phyloP scores from a whole-genome alignment of 2,888 invertebrate species.

The Byasa hedistus region DNA sequence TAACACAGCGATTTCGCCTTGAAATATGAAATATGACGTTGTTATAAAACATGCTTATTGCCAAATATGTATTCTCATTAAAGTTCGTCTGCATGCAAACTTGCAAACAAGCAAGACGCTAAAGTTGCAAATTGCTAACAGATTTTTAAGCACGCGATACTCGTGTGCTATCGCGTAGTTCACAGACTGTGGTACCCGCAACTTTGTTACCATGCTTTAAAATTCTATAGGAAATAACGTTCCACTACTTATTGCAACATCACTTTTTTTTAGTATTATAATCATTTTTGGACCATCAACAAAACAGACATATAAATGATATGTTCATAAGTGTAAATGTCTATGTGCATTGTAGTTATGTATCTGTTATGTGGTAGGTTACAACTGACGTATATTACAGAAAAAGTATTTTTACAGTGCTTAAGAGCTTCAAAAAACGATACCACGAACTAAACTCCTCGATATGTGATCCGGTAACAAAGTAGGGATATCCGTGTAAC shows the following conservation, averaged over 20 bases:
- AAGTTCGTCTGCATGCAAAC: conserved; percentile 1
- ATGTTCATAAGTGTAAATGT: background rate
- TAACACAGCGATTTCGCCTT: background rate
- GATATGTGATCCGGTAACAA: too few species aligned
- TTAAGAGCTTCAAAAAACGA: too few species aligned
- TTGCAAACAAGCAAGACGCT: background rate
- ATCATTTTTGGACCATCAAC: background rate
- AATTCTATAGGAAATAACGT: background rate
- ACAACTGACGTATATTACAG: too few species aligned
- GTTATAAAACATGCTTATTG: background rate
- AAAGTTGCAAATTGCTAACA: background rate
- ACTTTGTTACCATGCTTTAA: background rate
- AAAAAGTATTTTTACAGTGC: too few species aligned
- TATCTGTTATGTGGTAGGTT: too few species aligned
- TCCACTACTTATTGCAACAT: background rate
- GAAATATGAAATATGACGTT: background rate
- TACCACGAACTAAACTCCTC: too few species aligned
- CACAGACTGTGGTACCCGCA: background rate
- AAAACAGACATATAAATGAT: background rate
- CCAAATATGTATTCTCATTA: background rate
- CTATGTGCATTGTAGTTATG: background rate
- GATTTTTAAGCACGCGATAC: conserved; percentile 3
- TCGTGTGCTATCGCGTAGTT: background rate
- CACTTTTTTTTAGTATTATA: too few species aligned
- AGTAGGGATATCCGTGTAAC: too few species aligned